These are phyloP conservation scores for Forbesichthys agassizii DNA, from an alignment of 2,113 vertebrate genomes.

Conservation along the genomic window DNA sequence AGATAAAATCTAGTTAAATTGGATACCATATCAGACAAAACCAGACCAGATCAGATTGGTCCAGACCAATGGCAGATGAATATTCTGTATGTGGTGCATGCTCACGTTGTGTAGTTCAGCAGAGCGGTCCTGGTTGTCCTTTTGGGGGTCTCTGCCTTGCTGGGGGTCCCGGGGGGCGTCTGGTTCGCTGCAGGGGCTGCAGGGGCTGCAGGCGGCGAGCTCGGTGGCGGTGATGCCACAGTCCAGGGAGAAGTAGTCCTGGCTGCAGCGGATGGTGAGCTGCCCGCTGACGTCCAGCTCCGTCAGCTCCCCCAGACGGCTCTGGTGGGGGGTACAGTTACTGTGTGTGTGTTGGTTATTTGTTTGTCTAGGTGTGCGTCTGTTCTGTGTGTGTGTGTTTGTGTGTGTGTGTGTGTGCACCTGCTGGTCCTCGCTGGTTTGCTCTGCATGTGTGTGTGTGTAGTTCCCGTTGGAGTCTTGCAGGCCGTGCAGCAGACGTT, in stretches of 20 bases:
- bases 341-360: too few species aligned
- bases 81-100: too few species aligned
- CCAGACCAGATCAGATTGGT: too few species aligned
- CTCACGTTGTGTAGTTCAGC: background rate
- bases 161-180: conserved; percentile 67
- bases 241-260: conserved; percentile 96
- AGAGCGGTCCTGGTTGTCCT: background rate
- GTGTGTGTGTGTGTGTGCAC: conserved; percentile 57
- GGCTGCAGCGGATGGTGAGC: conserved; percentile 96
- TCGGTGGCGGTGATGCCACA: conserved; percentile 98
- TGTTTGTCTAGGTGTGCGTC: too few species aligned
- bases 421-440: conserved; percentile 92
- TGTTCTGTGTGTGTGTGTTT: too few species aligned
- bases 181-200: conserved; percentile 90
- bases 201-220: conserved; percentile 95
- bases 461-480: conserved; percentile 99
- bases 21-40: too few species aligned
- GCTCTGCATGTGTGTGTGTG: conserved; percentile 96
- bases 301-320: conserved; percentile 91
- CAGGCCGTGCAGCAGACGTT: conserved; percentile 96
- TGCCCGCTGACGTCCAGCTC: conserved; percentile 97
- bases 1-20: too few species aligned
- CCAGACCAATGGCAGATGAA: too few species aligned
- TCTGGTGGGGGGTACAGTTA: conserved; percentile 65
- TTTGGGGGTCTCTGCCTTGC: conserved; percentile 8